Evolutionary conservation across 2,113 vertebrate genomes (phyloP).

Genomic region (Rhabdornis inornatus): DNA sequence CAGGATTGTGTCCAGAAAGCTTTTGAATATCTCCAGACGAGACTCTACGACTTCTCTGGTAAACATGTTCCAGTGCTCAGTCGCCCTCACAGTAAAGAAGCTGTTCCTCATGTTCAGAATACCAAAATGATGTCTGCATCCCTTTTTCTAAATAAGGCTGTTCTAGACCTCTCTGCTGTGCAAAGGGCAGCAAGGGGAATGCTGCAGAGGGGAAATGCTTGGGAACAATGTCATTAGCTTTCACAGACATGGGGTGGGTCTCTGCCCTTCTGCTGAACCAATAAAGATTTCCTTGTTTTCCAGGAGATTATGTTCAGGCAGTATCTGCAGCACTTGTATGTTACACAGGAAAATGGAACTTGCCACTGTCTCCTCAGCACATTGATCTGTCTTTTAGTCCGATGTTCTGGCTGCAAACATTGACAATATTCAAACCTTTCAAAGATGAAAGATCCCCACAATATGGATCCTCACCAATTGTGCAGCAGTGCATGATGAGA

Average conservation of each 20-base stretch:
- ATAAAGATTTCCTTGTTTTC: neutral
- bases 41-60: neutral
- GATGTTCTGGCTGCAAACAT: neutral
- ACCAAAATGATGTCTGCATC: neutral
- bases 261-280: neutral
- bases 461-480: neutral
- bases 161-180: neutral
- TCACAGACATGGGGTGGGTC: neutral
- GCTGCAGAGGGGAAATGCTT: neutral
- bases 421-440: neutral
- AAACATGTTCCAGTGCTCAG: neutral
- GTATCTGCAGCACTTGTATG: neutral
- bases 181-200: neutral
- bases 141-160: neutral
- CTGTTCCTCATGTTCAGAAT: neutral
- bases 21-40: neutral
- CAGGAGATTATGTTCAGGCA: neutral
- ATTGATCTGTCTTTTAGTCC: neutral
- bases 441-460: neutral
- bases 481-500: neutral
- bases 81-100: neutral
- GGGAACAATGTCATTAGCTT: neutral
- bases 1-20: neutral
- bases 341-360: neutral
- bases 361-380: neutral